Evolutionary conservation across 2,113 vertebrate species (phyloP), one percentile per base, ranked within the genome.

Genomic region (Hydrolagus affinis): DNA sequence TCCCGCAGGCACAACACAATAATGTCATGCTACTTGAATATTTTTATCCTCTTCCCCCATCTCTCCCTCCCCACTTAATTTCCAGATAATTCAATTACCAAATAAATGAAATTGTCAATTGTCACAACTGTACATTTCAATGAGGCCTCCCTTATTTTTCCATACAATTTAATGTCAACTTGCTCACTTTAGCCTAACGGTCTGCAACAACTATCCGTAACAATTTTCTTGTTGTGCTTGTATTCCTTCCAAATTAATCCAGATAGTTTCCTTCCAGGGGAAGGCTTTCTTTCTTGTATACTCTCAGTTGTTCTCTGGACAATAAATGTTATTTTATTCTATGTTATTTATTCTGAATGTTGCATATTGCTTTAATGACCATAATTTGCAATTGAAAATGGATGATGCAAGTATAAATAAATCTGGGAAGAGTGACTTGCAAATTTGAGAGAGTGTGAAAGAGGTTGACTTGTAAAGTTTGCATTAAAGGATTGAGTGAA

Each of bases 41-140:
- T 57, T 32, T 74, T 59, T 77, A 59, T 77, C 56, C 23, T 59
- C 75, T 77, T 59, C 75, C 44, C 75, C n/a, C 56, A 77, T 21
- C 9, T 57, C 60, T 21, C 60, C 60, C 32, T 57, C 10, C 75
- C 60, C 56, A 59, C 56, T 77, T 59, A 59, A 59, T 59, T 77
- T 21, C 44, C 75, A 77, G 56, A 59, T 59, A 59, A 59, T 59
- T 77, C n/a, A n/a, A n/a, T n/a, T n/a, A n/a, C n/a, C n/a, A n/a
- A n/a, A n/a, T n/a, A n/a, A n/a, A n/a, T n/a, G n/a, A 77, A 77
- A 77, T 77, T 21, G 19, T 11, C 56, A 28, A 44, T 74, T 28
- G 10, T 19, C 72, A 44, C 28, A 74, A 74, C 72, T 74, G 30
- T 59, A 77, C 21, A 23, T 77, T 77, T 77, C 23, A 7, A 19